Base-by-base conservation (phyloP, 1,140 invertebrate species). In the Lordiphosa clarofinis region DNA sequence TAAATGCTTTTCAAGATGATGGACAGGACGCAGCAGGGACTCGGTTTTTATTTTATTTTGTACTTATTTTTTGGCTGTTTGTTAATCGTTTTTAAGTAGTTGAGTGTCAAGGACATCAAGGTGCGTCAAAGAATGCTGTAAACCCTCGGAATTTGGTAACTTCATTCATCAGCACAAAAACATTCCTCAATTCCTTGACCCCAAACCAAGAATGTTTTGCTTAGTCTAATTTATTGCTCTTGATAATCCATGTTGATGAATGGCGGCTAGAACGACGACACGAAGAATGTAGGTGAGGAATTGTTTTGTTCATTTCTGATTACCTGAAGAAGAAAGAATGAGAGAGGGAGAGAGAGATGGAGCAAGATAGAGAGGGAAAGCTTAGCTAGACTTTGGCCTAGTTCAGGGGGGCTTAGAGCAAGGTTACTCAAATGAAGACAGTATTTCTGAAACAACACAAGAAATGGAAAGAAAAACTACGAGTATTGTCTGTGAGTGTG, bases 191-290 rank as follows among this genome's bases (percentile, higher is more conserved):
- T 24, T 48, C 15, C 9, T 5, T 37, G 36, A 39, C 47, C 43
- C 44, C 15, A 50, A 10, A 44, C 47, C 37, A 37, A 40, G 15
- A 43, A 47, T 56, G 49, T 49, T 38, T 33, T 21, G 47, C 75
- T 60, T 73, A 59, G 50, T 62, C 73, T 76, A 82, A 82, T 82
- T 82, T 82, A 82, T 82, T 74, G 78, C 73, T 55, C 57, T 62
- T 76, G 72, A 56, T 81, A 81, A 81, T 84, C 76, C 68, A 58
- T 55, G 67, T 76, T 82, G 78, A 82, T 82, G 76, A 82, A 82
- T 84, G 72, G 76, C 68, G 48, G 40, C 49, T 40, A 24, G 49
- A 36, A 56, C 62, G 37, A 9, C 46, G 38, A 56, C 48, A 52
- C 64, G 50, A 66, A 48, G 55, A 68, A 68, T 68, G 64, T 59